phyloP scores from a whole-genome alignment of 2,113 vertebrate genomes.

The Pristiophorus japonicus region DNA sequence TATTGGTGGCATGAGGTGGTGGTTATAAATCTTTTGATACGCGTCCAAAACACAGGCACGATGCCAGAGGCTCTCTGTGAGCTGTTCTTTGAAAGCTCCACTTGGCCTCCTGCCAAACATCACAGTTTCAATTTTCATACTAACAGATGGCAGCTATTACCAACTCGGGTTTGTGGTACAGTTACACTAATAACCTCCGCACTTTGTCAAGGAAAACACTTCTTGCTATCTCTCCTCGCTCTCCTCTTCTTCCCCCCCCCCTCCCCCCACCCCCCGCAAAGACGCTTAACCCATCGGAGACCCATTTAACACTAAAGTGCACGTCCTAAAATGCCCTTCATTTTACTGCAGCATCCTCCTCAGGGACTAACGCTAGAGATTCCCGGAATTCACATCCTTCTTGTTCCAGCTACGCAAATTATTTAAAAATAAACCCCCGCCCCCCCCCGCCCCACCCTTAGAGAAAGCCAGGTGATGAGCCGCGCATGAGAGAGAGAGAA shows the following conservation, averaged over 20 bases:
- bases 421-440: background rate
- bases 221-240: background rate
- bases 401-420: background rate
- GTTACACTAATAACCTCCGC: slow-evolving; percentile 35
- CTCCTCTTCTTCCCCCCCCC: background rate
- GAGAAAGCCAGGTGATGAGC: background rate
- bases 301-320: background rate
- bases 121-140: slow-evolving; percentile 35
- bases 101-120: slow-evolving; percentile 14
- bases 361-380: background rate
- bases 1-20: background rate
- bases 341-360: background rate
- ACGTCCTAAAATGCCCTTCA: background rate
- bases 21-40: slow-evolving; percentile 30
- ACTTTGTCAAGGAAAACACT: slow-evolving; percentile 31
- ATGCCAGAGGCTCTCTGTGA: background rate
- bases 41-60: background rate
- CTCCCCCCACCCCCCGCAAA: background rate
- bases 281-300: background rate
- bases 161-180: background rate
- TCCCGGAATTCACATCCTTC: background rate
- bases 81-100: slow-evolving; percentile 30
- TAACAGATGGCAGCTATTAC: slow-evolving; percentile 34
- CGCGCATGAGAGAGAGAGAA: too few species aligned
- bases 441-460: background rate